Percentiles rank a stretch among this genome's conserved stretches.
These are phyloP conservation scores for Lasius fuliginosus DNA, from an alignment of 2,888 invertebrate genomes.

Conservation along the genomic window DNA sequence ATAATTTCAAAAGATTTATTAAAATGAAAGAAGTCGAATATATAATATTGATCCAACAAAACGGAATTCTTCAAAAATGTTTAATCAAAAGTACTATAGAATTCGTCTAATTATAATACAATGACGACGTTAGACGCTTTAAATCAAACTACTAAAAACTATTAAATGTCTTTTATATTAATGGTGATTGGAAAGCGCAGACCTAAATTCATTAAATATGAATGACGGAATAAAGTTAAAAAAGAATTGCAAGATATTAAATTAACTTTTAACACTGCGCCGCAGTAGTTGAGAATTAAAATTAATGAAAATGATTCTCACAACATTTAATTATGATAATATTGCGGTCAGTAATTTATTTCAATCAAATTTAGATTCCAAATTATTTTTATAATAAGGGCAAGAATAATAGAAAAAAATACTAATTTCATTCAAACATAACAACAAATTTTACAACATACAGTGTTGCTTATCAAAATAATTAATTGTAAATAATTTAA, in stretches of 20 bases:
- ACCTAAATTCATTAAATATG: neutral
- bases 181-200: neutral
- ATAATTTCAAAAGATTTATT: slow-evolving; percentile 33
- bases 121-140: neutral
- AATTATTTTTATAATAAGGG: neutral
- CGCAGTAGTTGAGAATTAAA: neutral
- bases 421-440: neutral
- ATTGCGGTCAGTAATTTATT: neutral
- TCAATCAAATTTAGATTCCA: neutral
- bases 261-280: neutral
- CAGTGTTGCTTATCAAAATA: neutral
- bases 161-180: neutral
- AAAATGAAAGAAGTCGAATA: slow-evolving; percentile 20
- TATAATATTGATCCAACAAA: neutral
- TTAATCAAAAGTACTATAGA: neutral
- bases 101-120: slow-evolving; percentile 16
- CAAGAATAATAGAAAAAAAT: slow-evolving; percentile 13
- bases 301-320: neutral
- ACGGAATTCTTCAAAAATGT: slow-evolving; percentile 5
- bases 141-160: neutral
- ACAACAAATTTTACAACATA: neutral
- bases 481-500: neutral
- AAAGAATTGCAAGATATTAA: neutral
- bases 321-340: neutral
- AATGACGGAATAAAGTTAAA: neutral